Base-by-base conservation (phyloP, 1,140 invertebrate species). In the Pristionchus pacificus region DNA sequence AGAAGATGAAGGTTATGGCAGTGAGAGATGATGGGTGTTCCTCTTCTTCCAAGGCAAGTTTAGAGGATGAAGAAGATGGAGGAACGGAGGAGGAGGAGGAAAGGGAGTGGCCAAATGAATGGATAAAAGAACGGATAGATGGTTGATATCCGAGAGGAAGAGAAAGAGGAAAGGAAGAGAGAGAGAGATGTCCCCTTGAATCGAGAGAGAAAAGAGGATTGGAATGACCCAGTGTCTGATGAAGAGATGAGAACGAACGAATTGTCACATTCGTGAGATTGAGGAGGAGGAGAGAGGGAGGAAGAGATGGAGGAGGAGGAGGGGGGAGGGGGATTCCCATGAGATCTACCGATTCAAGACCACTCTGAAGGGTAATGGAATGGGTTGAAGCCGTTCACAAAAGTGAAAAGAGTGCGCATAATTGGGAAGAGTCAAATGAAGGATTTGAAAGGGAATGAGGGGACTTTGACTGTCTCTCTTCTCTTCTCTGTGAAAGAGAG, bases 271-370 rank as follows among this genome's bases (percentile, higher is more conserved):
- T 13, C 15, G 25, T 38, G 31, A 31, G 6, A 32, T 27, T 30
- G 25, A 63, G 2, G 61, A 13, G 61, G 61, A 25, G 19, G 25
- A 29, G 27, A 15, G 55, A 67, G 58, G 10, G 55, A 55, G 29
- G 31, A n/a, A 57, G 55, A 66, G 32, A 66, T 38, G 30, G 49
- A 57, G 30, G 49, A 66, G 49, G 29, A 13, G 57, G 63, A 31
- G 19, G 13, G 38, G 29, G 6, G 27, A 3, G 60, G 6, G 27
- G 24, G 13, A 2, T 13, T 29, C 32, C n/a, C n/a, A 19, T 15
- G 60, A n/a, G n/a, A n/a, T n/a, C n/a, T n/a, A n/a, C n/a, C n/a
- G n/a, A n/a, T n/a, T n/a, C n/a, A n/a, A n/a, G n/a, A n/a, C n/a
- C n/a, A n/a, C n/a, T n/a, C n/a, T n/a, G n/a, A n/a, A n/a, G n/a